Base-by-base conservation (phyloP, 2,888 invertebrate genomes). In the Phyllotreta striolata region DNA sequence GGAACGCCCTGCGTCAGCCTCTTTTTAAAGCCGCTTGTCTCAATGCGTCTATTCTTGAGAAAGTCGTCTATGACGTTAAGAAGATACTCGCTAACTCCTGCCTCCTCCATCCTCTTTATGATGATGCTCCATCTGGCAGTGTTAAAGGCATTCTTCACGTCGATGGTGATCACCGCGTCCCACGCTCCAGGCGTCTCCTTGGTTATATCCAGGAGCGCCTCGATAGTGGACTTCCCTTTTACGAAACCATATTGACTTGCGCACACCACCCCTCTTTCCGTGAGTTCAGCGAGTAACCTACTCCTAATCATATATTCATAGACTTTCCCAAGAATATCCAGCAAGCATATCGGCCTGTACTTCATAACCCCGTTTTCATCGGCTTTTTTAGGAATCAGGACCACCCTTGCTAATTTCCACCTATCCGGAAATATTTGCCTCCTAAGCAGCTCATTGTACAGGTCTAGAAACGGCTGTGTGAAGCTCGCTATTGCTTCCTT, bases 371-470 rank as follows among this genome's bases (percentile, higher is more conserved):
- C 51, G 3, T 13, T 24, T 1, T 14, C 34, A 35, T 37, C 37
- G 35, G 2, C 49, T 35, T 44, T 49, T 43, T 67, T 67, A 8
- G 51, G 52, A 8, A 67, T 47, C 13, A 67, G 55, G 10, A 67
- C 57, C 1, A 67, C 47, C 8, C 55, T 47, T 10, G 65, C 62
- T 7, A 8, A 43, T 49, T 67, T 67, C 63, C 67, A 66, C 10
- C 37, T 35, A 4, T 24, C 41, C n/a, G 66, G 65, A 39, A 66
- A 66, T 34, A 24, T 34, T 8, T 56, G 6, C 3, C 39, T 34
- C 35, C n/a, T 35, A 9, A 67, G 43, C 9, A 44, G 9, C 10
- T 44, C 44, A 14, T 44, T 44, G 2, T 13, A 13, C 3, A 44
- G 2, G 2, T 44, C 10, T 1, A 44, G 44, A 6, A 44, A 7